Evolutionary conservation across 2,113 vertebrate genomes (phyloP).

Genomic region (Silurus asotus): DNA sequence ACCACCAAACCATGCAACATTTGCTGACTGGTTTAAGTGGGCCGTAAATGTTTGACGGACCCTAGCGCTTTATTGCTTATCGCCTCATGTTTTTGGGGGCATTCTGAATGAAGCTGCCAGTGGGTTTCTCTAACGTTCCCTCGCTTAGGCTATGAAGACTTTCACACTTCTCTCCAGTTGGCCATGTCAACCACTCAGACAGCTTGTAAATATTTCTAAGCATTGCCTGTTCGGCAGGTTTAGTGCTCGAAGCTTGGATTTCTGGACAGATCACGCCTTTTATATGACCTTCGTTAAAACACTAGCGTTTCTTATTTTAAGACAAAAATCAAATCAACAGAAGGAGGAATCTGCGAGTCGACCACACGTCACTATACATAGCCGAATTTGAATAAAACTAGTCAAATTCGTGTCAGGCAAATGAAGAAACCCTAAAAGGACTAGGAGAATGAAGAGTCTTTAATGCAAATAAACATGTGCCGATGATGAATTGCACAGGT

Average conservation of each 20-base stretch:
- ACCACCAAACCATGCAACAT: slow-evolving; percentile 24
- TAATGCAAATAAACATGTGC: neutral
- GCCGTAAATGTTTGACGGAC: slow-evolving; percentile 45
- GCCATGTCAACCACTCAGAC: slow-evolving; percentile 40
- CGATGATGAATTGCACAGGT: neutral
- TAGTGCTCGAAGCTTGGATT: neutral
- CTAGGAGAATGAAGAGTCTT: neutral
- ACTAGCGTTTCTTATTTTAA: neutral
- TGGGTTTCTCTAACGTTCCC: neutral
- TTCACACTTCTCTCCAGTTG: slow-evolving; percentile 54
- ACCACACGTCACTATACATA: neutral
- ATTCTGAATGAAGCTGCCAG: slow-evolving; percentile 10
- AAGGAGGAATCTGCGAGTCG: neutral
- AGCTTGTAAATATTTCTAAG: slow-evolving; percentile 33
- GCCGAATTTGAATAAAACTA: neutral
- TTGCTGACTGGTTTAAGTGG: slow-evolving; percentile 18
- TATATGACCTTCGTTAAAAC: neutral
- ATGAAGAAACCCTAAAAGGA: neutral
- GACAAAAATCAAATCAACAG: no score
- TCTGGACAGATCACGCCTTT: neutral
- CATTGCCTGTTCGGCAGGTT: neutral
- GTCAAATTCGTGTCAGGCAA: neutral
- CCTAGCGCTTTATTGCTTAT: slow-evolving; percentile 31
- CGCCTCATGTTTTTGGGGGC: slow-evolving; percentile 5
- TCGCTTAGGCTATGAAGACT: slow-evolving; percentile 19